Evolutionary conservation across 1,140 invertebrate genomes (phyloP), one percentile per base, ranked within the genome.

Genomic region (Dendroctonus ponderosae): DNA sequence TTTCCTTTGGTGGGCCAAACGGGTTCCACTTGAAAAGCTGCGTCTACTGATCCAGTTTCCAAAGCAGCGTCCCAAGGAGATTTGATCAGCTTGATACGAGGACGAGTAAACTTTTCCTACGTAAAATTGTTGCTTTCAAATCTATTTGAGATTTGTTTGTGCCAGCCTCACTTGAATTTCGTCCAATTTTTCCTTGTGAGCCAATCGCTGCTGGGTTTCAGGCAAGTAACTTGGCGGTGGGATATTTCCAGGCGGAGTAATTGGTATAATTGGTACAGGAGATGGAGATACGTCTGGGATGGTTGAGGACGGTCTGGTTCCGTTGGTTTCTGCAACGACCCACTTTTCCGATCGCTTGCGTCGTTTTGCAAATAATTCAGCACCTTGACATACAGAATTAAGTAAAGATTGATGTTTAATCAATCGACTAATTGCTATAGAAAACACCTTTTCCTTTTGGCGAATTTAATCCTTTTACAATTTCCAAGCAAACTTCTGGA

Each of bases 321-420:
- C 80, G 74, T 78, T 89, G 70, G 80, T 85, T 76, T 91, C 90
- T 71, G 92, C 91, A 12, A 94, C 89, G 12, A 94, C 85, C 89
- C 91, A 95, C 78, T 93, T 91, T 75, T 93, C 91, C 6, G 90
- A 90, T 71, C 88, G 86, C 83, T 90, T 91, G 76, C 91, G 88
- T 51, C 92, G 85, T 77, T 93, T 93, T 14, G 91, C 91, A 81
- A 94, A 94, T 72, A 94, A 83, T 80, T 91, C 89, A 11, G 91
- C 92, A 63, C 91, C 91, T 91, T 69, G 15, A 60, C 43, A 38
- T 48, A 14, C 46, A 61, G 40, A 51, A 51, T 5, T 26, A 7
- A 12, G n/a, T 66, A 8, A 5, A 63, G 37, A 56, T 51, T 51
- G 59, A 42, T 26, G 26, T 26, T 3, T 26, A 26, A 3, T 26